Conservation (phyloP, 2,888 invertebrate genomes). For the Caenorhabditis sp. region DNA sequence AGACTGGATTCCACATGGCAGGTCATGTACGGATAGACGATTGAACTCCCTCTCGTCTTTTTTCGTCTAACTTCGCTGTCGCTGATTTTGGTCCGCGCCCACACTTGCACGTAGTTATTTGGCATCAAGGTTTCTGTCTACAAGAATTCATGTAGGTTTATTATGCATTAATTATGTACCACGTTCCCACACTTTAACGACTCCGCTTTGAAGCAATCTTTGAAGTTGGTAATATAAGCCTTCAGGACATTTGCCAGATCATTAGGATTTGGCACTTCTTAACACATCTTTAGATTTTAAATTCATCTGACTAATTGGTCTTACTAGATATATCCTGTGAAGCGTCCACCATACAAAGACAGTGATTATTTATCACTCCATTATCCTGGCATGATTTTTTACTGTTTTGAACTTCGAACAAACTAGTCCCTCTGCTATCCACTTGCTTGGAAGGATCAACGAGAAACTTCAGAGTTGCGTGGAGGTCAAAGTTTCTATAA, state of each 20-base stretch:
- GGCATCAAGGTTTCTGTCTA: constrained; percentile 54
- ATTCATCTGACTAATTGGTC: not conserved
- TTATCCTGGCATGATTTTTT: constrained; percentile 56
- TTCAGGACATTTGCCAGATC: not conserved
- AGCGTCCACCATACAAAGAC: constrained; percentile 60
- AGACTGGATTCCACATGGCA: constrained; percentile 13
- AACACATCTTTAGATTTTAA: not conserved
- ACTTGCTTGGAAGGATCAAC: constrained; percentile 6
- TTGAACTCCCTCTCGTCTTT: constrained; percentile 19
- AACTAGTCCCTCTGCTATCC: constrained; percentile 42
- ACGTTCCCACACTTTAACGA: constrained; percentile 24
- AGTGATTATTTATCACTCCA: constrained; percentile 58
- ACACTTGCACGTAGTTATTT: constrained; percentile 50
- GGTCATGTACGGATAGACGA: constrained; percentile 32
- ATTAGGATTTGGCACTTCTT: constrained; percentile 17
- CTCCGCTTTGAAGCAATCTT: constrained; percentile 17
- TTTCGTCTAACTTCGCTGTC: constrained; percentile 35
- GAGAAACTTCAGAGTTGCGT: constrained; percentile 57
- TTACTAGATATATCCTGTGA: constrained; percentile 38
- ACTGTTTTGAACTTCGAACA: constrained; percentile 51
- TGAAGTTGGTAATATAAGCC: constrained; percentile 5
- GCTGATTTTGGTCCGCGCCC: constrained; percentile 50
- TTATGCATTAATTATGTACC: not conserved
- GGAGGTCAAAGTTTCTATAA: constrained; percentile 64
- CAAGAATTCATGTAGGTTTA: not conserved